Percentiles rank a stretch among this genome's conserved stretches.
phyloP scores from a whole-genome alignment of 2,888 invertebrate species.

The Hedychridium roseum region DNA sequence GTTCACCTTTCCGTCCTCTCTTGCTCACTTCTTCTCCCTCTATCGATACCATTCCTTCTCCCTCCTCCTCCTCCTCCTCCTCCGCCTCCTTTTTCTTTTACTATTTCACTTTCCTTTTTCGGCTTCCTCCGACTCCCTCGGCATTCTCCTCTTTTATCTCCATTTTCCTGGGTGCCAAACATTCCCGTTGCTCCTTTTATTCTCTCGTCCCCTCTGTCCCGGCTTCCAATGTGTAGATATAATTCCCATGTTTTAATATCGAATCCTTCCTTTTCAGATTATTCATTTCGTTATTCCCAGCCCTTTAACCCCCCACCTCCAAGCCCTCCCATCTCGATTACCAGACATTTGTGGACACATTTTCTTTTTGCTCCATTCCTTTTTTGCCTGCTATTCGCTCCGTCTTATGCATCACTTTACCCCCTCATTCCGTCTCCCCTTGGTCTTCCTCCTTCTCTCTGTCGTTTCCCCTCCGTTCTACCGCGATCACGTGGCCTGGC shows the following conservation, averaged over 20 bases:
- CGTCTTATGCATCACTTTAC: neutral
- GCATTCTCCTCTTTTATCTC: too few species aligned
- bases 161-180: too few species aligned
- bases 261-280: too few species aligned
- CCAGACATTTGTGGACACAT: too few species aligned
- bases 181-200: too few species aligned
- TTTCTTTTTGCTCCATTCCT: constrained; percentile 3
- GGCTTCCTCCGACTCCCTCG: constrained; percentile 11
- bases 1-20: constrained; percentile 14
- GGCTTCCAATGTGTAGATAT: too few species aligned
- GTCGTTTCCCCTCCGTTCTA: constrained; percentile 1
- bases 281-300: too few species aligned
- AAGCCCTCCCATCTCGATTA: too few species aligned
- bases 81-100: constrained; percentile 6
- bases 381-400: constrained; percentile 6
- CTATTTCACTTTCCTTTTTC: too few species aligned
- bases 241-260: too few species aligned
- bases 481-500: constrained; percentile 37
- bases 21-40: constrained; percentile 11
- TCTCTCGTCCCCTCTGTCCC: constrained; percentile 7
- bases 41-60: constrained; percentile 14
- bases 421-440: neutral
- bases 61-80: too few species aligned
- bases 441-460: constrained; percentile 6
- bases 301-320: too few species aligned